Conservation (phyloP, 2,797 vertebrate genomes). For the Eleutherodactylus coqui region DNA sequence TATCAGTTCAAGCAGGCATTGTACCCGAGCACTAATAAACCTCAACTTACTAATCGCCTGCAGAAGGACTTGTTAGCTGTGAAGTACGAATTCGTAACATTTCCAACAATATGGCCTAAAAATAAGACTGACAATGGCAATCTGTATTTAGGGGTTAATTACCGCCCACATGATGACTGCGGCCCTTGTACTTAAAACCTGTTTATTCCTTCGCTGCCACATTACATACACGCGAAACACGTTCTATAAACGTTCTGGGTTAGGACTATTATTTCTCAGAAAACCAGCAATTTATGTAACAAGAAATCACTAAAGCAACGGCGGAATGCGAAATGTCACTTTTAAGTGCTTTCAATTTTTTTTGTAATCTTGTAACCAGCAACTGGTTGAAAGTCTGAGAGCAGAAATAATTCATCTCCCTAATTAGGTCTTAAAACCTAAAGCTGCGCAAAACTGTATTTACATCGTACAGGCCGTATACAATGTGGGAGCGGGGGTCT, state of each 20-base stretch:
- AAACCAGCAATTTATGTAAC: constrained; percentile 22
- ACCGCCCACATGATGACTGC: background rate
- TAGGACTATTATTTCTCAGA: background rate
- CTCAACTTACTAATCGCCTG: background rate
- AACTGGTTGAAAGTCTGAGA: background rate
- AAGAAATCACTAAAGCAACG: background rate
- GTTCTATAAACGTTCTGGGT: background rate
- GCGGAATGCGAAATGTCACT: constrained; percentile 21
- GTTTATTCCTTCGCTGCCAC: background rate
- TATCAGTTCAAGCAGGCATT: too few relatives aligned
- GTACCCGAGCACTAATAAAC: background rate
- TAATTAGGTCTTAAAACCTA: background rate
- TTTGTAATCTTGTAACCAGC: background rate
- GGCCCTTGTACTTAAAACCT: background rate
- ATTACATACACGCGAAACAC: background rate
- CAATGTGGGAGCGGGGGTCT: background rate
- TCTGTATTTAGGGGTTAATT: background rate
- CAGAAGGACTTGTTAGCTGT: background rate
- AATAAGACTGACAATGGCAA: background rate
- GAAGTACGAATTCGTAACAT: too few relatives aligned
- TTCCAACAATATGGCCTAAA: background rate
- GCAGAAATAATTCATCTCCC: background rate
- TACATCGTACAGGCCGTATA: background rate
- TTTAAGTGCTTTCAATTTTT: constrained; percentile 2
- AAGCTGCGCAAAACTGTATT: background rate